Conservation (phyloP, 2,113 vertebrate genomes). For the Mustela nigripes region DNA sequence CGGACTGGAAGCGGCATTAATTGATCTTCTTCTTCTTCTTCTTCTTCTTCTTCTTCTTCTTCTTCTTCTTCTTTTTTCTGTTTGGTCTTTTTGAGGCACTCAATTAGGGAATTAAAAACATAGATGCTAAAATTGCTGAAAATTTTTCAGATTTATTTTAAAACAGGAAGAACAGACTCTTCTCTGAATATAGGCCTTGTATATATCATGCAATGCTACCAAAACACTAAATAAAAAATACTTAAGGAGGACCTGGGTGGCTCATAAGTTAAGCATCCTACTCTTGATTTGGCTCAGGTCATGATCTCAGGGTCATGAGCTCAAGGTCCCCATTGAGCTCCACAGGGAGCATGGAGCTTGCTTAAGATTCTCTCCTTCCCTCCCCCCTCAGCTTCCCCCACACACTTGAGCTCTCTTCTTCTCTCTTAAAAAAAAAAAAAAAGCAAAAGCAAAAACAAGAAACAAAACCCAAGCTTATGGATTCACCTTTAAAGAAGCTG, state of each 20-base stretch:
- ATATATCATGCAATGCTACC: neutral
- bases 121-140: neutral
- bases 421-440: neutral
- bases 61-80: neutral
- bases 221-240: neutral
- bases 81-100: neutral
- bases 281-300: neutral
- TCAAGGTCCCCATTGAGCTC: neutral
- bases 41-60: neutral
- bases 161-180: neutral
- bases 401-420: neutral
- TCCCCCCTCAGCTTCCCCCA: fast-evolving
- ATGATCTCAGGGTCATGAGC: neutral
- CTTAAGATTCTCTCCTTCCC: neutral
- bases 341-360: neutral
- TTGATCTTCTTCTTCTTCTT: neutral
- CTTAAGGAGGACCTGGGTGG: neutral
- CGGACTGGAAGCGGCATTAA: too few species aligned
- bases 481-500: neutral
- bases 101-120: neutral
- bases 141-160: slow-evolving; percentile 39
- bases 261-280: neutral
- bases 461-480: neutral
- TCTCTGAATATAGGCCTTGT: neutral
- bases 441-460: neutral